Percentiles rank a stretch among this genome's conserved stretches.
Conservation (phyloP, 2,797 vertebrate genomes). For the Heteromormyrus szaboi region DNA sequence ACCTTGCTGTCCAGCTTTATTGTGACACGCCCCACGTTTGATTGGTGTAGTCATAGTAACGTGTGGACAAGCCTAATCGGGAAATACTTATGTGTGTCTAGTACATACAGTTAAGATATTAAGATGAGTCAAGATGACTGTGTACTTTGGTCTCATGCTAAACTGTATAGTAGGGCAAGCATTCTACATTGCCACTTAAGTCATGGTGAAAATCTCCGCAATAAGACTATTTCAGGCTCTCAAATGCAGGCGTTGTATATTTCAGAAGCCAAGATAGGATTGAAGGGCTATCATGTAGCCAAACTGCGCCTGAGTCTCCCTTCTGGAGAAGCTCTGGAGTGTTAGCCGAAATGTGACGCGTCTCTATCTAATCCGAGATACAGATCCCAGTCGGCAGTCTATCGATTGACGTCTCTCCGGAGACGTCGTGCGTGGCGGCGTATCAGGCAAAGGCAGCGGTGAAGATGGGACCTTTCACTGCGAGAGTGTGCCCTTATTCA, state of each 20-base stretch:
- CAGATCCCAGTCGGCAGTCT: background rate
- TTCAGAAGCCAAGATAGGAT: background rate
- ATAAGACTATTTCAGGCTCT: background rate
- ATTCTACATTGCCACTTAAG: background rate
- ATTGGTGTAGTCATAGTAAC: background rate
- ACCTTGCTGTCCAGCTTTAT: background rate
- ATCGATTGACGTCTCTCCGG: background rate
- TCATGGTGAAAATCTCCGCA: background rate
- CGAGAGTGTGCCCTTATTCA: background rate
- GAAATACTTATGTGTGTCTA: background rate
- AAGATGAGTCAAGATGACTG: background rate
- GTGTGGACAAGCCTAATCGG: background rate
- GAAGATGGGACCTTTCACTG: background rate
- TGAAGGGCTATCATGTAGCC: background rate
- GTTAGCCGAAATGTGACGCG: background rate
- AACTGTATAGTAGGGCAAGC: background rate
- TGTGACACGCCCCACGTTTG: background rate
- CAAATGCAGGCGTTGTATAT: background rate
- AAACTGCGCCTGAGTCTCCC: background rate
- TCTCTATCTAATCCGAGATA: slow-evolving; percentile 3
- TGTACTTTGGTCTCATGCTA: background rate
- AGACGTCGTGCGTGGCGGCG: background rate
- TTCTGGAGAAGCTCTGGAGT: background rate
- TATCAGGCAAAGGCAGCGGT: background rate
- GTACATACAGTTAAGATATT: background rate